Percentiles rank a stretch among this genome's conserved stretches.
Evolutionary conservation across 2,797 vertebrate genomes (phyloP).

Genomic region (Pteronotus mesoamericanus): DNA sequence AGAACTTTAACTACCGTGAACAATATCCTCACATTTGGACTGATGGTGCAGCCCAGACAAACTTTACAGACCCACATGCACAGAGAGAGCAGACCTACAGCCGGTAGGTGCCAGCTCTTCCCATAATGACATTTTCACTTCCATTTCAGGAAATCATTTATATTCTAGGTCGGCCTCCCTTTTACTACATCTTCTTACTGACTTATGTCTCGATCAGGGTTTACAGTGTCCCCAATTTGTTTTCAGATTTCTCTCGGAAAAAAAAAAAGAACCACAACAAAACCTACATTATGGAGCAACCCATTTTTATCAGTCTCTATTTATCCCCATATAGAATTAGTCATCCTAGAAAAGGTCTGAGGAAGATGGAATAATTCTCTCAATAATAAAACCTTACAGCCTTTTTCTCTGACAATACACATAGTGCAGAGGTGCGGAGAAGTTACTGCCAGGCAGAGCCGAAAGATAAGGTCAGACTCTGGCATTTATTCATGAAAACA

Average conservation of each 20-base stretch:
- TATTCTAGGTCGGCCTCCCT: background rate
- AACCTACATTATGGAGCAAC: background rate
- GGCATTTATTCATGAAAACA: conserved; percentile 53
- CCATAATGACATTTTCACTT: background rate
- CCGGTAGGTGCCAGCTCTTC: accelerated
- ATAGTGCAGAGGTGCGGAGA: background rate
- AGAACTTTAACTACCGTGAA: background rate
- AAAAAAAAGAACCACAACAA: background rate
- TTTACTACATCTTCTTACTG: background rate
- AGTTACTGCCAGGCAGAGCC: background rate
- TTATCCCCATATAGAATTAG: conserved; percentile 14
- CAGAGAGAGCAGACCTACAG: background rate
- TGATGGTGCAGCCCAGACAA: background rate
- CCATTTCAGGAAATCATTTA: background rate
- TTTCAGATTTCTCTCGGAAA: background rate
- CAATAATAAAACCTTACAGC: conserved; percentile 30
- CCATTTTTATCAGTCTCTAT: conserved; percentile 40
- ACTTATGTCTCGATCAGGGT: background rate
- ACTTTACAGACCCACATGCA: accelerated
- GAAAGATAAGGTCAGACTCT: conserved; percentile 59
- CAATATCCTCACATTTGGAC: background rate
- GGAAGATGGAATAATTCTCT: conserved; percentile 37
- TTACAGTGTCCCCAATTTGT: background rate
- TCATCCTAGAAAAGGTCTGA: background rate
- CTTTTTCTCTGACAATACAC: conserved; percentile 34